Evolutionary conservation across 2,797 vertebrate genomes (phyloP), one percentile per base, ranked within the genome.

Genomic region (Scomberomorus guttatus): DNA sequence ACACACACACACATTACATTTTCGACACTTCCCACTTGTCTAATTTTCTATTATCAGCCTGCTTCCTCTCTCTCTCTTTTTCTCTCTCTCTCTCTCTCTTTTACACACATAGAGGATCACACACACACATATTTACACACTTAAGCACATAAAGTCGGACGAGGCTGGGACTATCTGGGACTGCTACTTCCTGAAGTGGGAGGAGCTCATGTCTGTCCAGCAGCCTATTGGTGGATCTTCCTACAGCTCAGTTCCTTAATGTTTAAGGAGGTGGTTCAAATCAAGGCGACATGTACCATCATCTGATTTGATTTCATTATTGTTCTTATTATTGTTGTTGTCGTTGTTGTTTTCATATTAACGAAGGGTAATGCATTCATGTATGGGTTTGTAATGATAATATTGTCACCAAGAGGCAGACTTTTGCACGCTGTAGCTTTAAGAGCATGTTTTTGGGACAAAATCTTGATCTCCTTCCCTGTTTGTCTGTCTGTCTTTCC

Each of bases 191-290:
- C 95, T 95, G 94, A 85, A 89, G 80, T 87, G 87, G 91, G 89
- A 89, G 85, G 90, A 91, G 94, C 90, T 89, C 91, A 87, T 91
- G 95, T 95, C 94, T 94, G 94, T 95, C 96, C 96, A 96, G 95
- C 96, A 96, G 94, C 96, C 89, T 89, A 92, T 89, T 89, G 92
- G 95, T 95, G 90, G 90, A 92, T 91, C 95, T 96, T 95, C 95
- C 92, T 93, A 93, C 87, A 92, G 95, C 95, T 96, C 94, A 95
- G 96, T 96, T 99, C 98, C 97, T 99, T 98, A 98, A 99, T 98
- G 97, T 98, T 99, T 99, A 99, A 99, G 97, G 97, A 96, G 93
- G 95, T 96, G 96, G 96, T 94, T 96, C 95, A 87, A 91, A 85
- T 94, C 90, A 87, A 88, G 96, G 96, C 92, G 90, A 95, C 95